Evolutionary conservation across 53 echinoderm and acorn worm genomes (phyloP), one percentile per base, ranked within the genome.

Genomic region (Crossaster papposus): DNA sequence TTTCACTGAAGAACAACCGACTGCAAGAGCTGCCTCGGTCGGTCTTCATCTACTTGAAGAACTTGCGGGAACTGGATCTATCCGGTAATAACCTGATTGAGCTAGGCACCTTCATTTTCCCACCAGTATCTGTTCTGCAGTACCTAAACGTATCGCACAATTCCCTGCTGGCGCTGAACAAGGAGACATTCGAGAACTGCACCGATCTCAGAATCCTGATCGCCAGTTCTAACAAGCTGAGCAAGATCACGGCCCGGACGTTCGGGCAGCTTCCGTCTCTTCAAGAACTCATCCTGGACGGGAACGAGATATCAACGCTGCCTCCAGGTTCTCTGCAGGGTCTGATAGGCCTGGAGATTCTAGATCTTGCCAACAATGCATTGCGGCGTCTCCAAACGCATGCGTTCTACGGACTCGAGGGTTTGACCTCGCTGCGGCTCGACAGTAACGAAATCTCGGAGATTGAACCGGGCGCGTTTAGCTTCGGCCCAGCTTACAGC

Each of bases 361-460:
- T 95, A n/a, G 95, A 95, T 53, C 65, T 95, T 30, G 84, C 93
- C 0, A 64, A 74, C 23, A 95, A 95, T 70, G 44, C 52, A 64
- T 80, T 95, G 5, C 83, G 65, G 15, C 82, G 71, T 65, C 88
- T 95, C 32, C 53, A 72, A 37, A 55, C 81, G 6, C n/a, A 80
- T 24, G 84, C 85, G 0, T 95, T 95, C 36, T 87, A 80, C 53
- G 92, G 92, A 53, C 55, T 95, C 23, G 71, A 23, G 8, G 75
- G 52, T 17, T 79, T 95, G 26, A 90, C 64, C 51, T 90, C 91
- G 12, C 71, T 95, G 65, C 71, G 84, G 34, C 85, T 95, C 51
- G 90, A 83, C 14, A 65, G 89, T 65, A 95, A 95, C 70, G 28
- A 30, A 14, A 72, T 94, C 12, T 64, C 26, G 3, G 62, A 54